Percentiles rank a stretch among this genome's conserved stretches.
phyloP scores from a whole-genome alignment of 2,113 vertebrate species.

The Fulica atra region DNA sequence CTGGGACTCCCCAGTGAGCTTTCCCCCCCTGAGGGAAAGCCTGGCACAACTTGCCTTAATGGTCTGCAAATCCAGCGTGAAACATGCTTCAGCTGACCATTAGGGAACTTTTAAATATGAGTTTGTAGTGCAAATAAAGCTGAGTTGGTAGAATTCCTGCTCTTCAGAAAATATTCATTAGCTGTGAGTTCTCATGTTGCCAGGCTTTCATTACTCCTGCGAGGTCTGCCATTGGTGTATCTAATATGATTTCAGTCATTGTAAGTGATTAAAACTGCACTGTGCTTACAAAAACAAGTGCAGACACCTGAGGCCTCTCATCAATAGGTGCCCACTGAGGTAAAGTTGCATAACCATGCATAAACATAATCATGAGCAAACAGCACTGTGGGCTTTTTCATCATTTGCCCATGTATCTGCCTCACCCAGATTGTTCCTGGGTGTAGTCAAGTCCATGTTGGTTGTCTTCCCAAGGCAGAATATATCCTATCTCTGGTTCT shows the following conservation, averaged over 20 bases:
- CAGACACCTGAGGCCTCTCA: background rate
- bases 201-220: background rate
- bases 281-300: background rate
- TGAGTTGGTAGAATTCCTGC: background rate
- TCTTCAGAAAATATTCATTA: background rate
- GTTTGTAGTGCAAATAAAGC: background rate
- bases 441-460: background rate
- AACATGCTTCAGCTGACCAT: background rate
- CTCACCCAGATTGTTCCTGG: background rate
- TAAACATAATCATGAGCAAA: background rate
- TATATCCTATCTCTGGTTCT: background rate
- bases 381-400: background rate
- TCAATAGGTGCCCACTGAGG: background rate
- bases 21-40: background rate
- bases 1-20: accelerated
- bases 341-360: background rate
- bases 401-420: background rate
- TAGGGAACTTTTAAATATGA: background rate
- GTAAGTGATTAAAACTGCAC: background rate
- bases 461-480: background rate
- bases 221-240: background rate
- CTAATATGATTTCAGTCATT: background rate
- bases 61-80: background rate
- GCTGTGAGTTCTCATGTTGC: background rate
- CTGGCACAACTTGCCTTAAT: background rate